Evolutionary conservation across 2,888 invertebrate species (phyloP), one percentile per base, ranked within the genome.

Genomic region (Iselma pallidipennis): DNA sequence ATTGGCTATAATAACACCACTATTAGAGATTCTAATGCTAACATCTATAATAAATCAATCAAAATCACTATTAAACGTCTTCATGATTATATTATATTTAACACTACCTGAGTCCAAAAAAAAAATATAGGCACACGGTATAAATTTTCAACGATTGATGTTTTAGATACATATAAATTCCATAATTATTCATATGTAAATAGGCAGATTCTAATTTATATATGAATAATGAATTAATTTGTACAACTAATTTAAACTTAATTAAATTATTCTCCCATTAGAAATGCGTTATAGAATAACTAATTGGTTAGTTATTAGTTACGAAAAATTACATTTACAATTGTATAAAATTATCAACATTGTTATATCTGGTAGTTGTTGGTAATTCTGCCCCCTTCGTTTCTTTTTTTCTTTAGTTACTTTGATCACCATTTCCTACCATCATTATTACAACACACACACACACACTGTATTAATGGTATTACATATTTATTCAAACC

Each of bases 241-340:
- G 58, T 61, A 63, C 49, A 61, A 61, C 61, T 60, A 65, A 62
- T 59, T 57, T 42, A 45, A 59, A 62, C 28, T 57, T 71, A 70
- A 72, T 71, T 69, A 70, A 73, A 71, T 73, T 68, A 70, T 65
- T 61, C 66, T 58, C 59, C 65, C 66, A 70, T 67, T 66, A 70
- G 63, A 65, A 61, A 68, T 60, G 66, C 68, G 48, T 68, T 67
- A 63, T 62, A 66, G 61, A 62, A 62, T 68, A 70, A 66, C 66
- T 72, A 71, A 70, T 71, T 70, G 69, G 64, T 50, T 56, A 66
- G 67, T 67, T 74, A 74, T 76, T 76, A 74, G 70, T 73, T 70
- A 71, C 68, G 69, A 72, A 69, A 66, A 71, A 74, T 74, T 71
- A 72, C 68, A 62, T 68, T 62, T 57, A 69, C 63, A 61, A 68